These are phyloP conservation scores for Metalampra italica DNA, from an alignment of 2,888 invertebrate genomes.

Conservation along the genomic window DNA sequence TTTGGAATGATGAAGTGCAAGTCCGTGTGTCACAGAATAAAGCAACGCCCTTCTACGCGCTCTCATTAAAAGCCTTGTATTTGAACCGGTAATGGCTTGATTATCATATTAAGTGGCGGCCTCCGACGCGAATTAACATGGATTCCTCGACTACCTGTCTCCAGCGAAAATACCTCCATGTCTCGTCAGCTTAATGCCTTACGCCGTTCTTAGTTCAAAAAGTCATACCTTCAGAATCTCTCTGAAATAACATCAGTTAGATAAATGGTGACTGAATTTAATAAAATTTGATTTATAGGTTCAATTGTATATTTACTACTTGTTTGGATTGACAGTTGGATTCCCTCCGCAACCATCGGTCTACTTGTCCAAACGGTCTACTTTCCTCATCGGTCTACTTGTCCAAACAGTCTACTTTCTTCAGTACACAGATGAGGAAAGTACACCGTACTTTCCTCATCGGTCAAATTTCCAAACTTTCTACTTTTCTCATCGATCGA, in stretches of 20 bases:
- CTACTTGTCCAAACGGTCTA: too few relatives aligned
- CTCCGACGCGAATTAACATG: conserved; percentile 43
- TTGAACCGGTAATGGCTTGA: conserved; percentile 54
- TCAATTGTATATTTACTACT: too few relatives aligned
- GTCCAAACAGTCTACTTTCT: too few relatives aligned
- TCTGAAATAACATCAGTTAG: not conserved
- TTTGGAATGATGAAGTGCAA: not conserved
- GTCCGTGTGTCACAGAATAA: not conserved
- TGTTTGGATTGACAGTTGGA: too few relatives aligned
- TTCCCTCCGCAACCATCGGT: too few relatives aligned
- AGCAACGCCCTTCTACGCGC: conserved; percentile 23
- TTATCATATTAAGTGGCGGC: conserved; percentile 62
- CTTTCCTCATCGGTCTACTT: too few relatives aligned
- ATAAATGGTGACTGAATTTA: too few relatives aligned
- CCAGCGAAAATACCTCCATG: not conserved
- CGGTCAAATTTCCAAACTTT: too few relatives aligned
- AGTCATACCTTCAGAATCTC: not conserved
- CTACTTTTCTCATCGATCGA: too few relatives aligned
- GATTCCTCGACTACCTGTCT: conserved; percentile 23
- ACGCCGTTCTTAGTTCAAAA: not conserved
- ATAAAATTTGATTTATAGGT: too few relatives aligned
- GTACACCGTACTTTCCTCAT: too few relatives aligned
- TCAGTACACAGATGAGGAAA: too few relatives aligned
- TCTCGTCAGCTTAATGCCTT: not conserved
- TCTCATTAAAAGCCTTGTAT: conserved; percentile 48